A percentile compares a stretch with the other conserved stretches of the same genome.
Conservation (phyloP, 1,140 invertebrate species). For the Lucilia sericata region DNA sequence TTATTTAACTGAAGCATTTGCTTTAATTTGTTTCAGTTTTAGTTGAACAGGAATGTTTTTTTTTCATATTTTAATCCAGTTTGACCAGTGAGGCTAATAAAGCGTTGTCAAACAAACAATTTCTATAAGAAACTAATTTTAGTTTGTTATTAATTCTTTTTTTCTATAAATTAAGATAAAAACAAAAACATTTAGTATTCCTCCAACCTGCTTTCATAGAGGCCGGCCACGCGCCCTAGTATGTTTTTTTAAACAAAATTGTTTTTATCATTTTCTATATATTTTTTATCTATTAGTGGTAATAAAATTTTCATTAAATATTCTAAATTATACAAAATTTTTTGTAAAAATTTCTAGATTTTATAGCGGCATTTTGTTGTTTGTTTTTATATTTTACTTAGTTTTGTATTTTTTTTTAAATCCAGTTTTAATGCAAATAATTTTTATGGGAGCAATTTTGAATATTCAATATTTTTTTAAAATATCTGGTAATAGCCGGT, state of each 20-base stretch:
- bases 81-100: neutral
- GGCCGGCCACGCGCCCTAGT: neutral
- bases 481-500: neutral
- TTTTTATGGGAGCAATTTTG: constrained; percentile 25
- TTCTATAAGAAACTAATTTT: neutral
- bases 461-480: neutral
- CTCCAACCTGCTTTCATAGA: neutral
- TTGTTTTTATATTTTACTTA: neutral
- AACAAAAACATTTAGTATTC: neutral
- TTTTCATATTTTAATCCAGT: neutral
- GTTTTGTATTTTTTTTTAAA: neutral
- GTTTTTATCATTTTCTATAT: too few species aligned
- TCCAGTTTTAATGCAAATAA: constrained; percentile 30
- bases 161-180: neutral
- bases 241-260: neutral
- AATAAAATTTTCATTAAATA: neutral
- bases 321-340: neutral
- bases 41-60: neutral
- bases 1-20: neutral
- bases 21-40: neutral
- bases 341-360: neutral
- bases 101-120: neutral
- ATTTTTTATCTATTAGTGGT: neutral
- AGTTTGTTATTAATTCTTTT: neutral
- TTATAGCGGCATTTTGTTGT: neutral